Percentiles rank a stretch among this genome's conserved stretches.
phyloP scores from a whole-genome alignment of 2,797 vertebrate genomes.

The Scyliorhinus canicula region DNA sequence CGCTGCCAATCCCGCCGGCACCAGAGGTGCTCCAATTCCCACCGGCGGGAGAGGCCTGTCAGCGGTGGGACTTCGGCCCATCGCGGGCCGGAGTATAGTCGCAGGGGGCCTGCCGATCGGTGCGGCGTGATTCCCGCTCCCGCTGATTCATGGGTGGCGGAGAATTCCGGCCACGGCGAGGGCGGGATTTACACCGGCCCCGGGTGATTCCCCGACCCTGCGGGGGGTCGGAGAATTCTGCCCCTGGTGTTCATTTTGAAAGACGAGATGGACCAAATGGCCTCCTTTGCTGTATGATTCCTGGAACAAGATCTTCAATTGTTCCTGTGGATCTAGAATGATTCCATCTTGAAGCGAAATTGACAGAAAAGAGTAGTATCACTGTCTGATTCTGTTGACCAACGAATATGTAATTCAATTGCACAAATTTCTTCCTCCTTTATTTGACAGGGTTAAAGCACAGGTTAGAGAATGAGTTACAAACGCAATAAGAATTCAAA shows the following conservation, averaged over 20 bases:
- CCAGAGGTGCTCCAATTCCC: too few species aligned
- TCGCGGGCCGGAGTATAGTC: too few species aligned
- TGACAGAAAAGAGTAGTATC: background rate
- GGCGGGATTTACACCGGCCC: too few species aligned
- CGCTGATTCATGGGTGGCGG: too few species aligned
- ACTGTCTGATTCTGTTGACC: background rate
- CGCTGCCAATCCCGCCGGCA: too few species aligned
- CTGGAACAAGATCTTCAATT: background rate
- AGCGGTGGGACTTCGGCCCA: too few species aligned
- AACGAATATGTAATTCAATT: background rate
- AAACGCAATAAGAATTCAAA: background rate
- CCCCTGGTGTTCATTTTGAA: background rate
- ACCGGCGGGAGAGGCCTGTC: too few species aligned
- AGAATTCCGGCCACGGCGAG: too few species aligned
- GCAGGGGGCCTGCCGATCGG: too few species aligned
- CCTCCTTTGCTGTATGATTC: background rate
- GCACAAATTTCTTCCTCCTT: background rate
- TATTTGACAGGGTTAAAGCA: background rate
- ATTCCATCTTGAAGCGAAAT: background rate
- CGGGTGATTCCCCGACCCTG: too few species aligned
- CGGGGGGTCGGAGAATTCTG: too few species aligned
- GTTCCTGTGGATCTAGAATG: background rate
- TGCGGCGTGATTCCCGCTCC: too few species aligned
- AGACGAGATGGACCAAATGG: background rate
- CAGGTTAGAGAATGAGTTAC: background rate